These are phyloP conservation scores for Xiphophorus couchianus DNA, from an alignment of 2,113 vertebrate genomes.

Conservation along the genomic window DNA sequence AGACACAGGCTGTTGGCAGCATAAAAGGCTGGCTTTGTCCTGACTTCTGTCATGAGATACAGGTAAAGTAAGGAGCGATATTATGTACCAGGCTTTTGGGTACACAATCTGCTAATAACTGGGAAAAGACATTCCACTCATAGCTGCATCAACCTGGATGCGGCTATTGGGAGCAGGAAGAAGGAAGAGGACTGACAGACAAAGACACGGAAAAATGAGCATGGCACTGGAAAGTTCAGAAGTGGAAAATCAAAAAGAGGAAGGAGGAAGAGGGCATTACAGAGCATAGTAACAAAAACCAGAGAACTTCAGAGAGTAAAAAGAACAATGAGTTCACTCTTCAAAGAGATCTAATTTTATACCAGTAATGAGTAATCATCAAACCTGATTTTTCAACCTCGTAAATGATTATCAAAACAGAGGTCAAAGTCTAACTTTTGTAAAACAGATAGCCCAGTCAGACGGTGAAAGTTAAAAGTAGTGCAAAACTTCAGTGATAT, in stretches of 20 bases:
- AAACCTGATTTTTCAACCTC: conserved; percentile 19
- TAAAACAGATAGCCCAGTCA: conserved; percentile 42
- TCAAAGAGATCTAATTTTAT: background rate
- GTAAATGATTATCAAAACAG: conserved; percentile 47
- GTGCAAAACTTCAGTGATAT: conserved; percentile 8
- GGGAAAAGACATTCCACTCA: conserved; percentile 69
- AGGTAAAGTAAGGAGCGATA: conserved; percentile 25
- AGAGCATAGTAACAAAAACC: conserved; percentile 10
- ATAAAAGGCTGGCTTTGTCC: conserved; percentile 33
- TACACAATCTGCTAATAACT: conserved; percentile 54
- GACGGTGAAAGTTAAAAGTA: conserved; percentile 44
- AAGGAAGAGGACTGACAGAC: conserved; percentile 17
- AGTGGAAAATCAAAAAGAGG: conserved; percentile 11
- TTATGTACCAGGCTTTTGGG: conserved; percentile 57
- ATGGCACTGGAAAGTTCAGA: conserved; percentile 47
- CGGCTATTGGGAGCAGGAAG: conserved; percentile 4
- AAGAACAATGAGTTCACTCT: conserved; percentile 28
- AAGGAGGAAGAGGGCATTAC: conserved; percentile 27
- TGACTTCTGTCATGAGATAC: conserved; percentile 23
- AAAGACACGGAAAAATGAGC: background rate
- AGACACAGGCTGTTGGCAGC: background rate
- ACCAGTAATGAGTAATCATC: too few species aligned
- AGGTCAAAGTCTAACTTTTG: conserved; percentile 45
- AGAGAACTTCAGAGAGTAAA: conserved; percentile 26
- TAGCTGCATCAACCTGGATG: conserved; percentile 49